A percentile compares a stretch with the other conserved stretches of the same genome.
Conservation (phyloP, 2,113 vertebrate species). For the Hydropotes inermis region DNA sequence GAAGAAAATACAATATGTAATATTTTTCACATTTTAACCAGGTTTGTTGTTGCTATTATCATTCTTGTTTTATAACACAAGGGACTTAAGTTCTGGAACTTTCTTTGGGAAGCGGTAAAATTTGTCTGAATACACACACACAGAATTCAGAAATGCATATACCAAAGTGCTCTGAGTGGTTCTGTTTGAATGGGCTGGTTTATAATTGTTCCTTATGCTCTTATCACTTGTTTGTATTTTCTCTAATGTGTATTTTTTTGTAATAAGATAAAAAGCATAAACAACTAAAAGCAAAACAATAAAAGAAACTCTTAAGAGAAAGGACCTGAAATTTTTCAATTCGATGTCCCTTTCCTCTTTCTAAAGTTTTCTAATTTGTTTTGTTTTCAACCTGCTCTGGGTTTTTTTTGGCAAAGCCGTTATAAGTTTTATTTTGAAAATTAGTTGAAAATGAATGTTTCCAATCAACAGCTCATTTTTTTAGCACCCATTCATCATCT, state of each 20-base stretch:
- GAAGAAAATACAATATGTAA: neutral
- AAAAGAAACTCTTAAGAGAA: neutral
- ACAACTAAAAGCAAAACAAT: neutral
- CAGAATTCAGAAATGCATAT: neutral
- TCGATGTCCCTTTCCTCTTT: neutral
- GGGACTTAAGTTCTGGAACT: neutral
- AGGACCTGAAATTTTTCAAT: neutral
- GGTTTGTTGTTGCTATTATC: neutral
- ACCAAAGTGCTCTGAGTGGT: neutral
- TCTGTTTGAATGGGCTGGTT: neutral
- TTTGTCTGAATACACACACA: neutral
- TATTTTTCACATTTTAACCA: neutral
- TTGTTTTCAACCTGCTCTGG: neutral
- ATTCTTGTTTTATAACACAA: neutral
- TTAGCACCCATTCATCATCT: neutral
- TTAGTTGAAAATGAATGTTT: neutral
- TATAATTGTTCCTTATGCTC: neutral
- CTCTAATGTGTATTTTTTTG: neutral
- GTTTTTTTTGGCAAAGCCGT: neutral
- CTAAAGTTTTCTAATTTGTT: constrained; percentile 30
- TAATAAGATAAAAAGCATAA: neutral
- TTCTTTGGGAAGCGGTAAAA: constrained; percentile 9
- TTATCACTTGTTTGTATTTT: neutral
- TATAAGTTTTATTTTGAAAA: constrained; percentile 24
- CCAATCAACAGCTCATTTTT: neutral